Base-by-base conservation (phyloP, 2,797 vertebrate species). In the Oceanodroma leucorhoa region DNA sequence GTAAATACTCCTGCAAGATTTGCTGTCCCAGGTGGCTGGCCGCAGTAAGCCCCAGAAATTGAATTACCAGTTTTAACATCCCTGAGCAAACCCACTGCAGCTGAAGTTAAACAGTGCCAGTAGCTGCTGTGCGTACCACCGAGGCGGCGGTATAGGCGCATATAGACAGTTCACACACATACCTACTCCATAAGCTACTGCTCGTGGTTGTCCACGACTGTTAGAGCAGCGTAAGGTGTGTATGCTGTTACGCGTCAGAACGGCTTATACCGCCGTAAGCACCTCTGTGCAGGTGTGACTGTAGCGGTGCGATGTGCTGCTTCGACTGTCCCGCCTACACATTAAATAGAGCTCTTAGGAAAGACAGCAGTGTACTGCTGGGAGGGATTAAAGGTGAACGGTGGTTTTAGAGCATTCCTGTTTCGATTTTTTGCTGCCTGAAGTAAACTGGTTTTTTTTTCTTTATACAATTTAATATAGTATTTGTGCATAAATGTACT, bases 191-290 rank as follows among this genome's bases (percentile, higher is more conserved):
- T 21, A 10, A 46, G 43, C n/a, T 34, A 4, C 38, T 9, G 36
- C 84, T 38, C 14, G 0, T 26, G 53, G 46, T 7, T 60, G 20
- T 23, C 60, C 32, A 0, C 12, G 29, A 1, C 27, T 19, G 57
- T 30, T 20, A 34, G 43, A 81, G 36, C 43, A 36, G 32, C 0
- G 8, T 36, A 10, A 46, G 34, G 32, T 2, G 29, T 12, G 27
- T 21, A 11, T 15, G 27, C 38, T 36, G 23, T 19, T 26, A 19
- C 1, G 3, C 3, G 4, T 41, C 14, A 2, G 53, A 43, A 30
- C 30, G 50, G 58, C 45, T 16, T 5, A 2, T 8, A 3, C 24
- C 0, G 5, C 19, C 2, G 0, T 27, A 5, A 34, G 29, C 46
- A 22, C 15, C 62, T 20, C n/a, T 15, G 27, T 17, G 58, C 29